Evolutionary conservation across 1,140 invertebrate genomes (phyloP).

Genomic region (Drosophila obscura): DNA sequence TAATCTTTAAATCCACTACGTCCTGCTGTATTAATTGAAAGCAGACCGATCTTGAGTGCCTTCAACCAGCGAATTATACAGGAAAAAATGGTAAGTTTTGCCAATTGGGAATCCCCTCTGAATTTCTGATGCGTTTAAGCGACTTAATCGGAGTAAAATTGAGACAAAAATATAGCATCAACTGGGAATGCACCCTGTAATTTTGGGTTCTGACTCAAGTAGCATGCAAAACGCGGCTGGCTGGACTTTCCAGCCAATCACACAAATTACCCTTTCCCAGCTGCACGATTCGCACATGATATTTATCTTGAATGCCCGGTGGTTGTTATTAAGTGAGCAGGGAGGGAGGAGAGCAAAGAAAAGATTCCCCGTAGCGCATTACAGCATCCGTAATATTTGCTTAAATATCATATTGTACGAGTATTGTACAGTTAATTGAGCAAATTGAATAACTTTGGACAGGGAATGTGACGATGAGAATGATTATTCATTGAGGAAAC

Average conservation of each 20-base stretch:
- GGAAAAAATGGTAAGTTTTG: slow-evolving; percentile 66
- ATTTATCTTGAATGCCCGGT: not conserved
- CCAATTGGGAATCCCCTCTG: not conserved
- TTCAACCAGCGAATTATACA: slow-evolving; percentile 3
- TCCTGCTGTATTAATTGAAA: slow-evolving; percentile 11
- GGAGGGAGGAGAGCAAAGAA: not conserved
- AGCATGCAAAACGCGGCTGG: slow-evolving; percentile 32
- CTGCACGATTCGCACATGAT: slow-evolving; percentile 12
- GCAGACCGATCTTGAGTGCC: slow-evolving; percentile 14
- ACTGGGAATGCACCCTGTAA: slow-evolving; percentile 11
- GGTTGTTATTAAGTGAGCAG: slow-evolving; percentile 30
- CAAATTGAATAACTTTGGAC: slow-evolving; percentile 1
- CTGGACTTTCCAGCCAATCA: slow-evolving; percentile 38
- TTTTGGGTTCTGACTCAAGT: slow-evolving; percentile 18
- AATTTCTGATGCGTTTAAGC: not conserved
- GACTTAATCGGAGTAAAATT: slow-evolving; percentile 23
- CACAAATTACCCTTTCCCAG: slow-evolving; percentile 40
- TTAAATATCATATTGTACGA: slow-evolving; percentile 12
- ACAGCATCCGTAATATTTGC: slow-evolving; percentile 12
- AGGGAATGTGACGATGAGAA: not conserved
- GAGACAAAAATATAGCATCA: slow-evolving; percentile 4
- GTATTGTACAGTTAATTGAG: not conserved
- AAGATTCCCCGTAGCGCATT: not conserved
- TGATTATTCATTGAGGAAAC: slow-evolving; percentile 33
- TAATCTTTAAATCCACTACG: slow-evolving; percentile 11